These are phyloP conservation scores for Eidolon dupreanum DNA, from an alignment of 2,797 vertebrate species.

Conservation along the genomic window DNA sequence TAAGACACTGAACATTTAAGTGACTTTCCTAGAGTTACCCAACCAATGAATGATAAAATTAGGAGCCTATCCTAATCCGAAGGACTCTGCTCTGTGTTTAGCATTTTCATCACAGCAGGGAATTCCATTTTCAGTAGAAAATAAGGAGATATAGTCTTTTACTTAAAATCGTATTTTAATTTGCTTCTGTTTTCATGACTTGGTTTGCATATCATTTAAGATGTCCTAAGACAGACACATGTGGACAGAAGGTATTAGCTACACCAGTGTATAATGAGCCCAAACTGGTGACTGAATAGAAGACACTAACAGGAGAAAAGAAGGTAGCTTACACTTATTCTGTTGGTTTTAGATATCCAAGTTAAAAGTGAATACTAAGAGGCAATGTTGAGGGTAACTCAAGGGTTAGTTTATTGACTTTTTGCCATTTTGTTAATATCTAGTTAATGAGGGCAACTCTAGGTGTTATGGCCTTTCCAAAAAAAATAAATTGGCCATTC, in stretches of 20 bases:
- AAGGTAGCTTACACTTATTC: background rate
- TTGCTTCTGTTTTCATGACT: conserved; percentile 20
- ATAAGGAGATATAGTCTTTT: background rate
- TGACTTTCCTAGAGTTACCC: background rate
- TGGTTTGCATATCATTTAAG: background rate
- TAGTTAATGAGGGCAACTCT: background rate
- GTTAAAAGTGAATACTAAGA: background rate
- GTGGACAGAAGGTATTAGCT: background rate
- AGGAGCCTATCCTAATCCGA: background rate
- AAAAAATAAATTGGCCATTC: background rate
- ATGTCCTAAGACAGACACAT: background rate
- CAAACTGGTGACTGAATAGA: background rate
- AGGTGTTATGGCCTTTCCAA: background rate
- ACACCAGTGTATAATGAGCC: background rate
- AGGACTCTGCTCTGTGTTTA: background rate
- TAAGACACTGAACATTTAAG: background rate
- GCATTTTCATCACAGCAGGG: background rate
- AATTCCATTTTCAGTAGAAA: conserved; percentile 1
- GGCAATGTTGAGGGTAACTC: background rate
- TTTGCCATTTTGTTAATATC: background rate
- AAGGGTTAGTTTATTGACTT: background rate
- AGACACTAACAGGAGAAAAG: background rate
- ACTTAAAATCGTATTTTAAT: background rate
- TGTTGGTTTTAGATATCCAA: background rate
- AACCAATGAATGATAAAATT: background rate